phyloP scores from a whole-genome alignment of 2,113 vertebrate species.

The Rhinolophus ferrumequinum region DNA sequence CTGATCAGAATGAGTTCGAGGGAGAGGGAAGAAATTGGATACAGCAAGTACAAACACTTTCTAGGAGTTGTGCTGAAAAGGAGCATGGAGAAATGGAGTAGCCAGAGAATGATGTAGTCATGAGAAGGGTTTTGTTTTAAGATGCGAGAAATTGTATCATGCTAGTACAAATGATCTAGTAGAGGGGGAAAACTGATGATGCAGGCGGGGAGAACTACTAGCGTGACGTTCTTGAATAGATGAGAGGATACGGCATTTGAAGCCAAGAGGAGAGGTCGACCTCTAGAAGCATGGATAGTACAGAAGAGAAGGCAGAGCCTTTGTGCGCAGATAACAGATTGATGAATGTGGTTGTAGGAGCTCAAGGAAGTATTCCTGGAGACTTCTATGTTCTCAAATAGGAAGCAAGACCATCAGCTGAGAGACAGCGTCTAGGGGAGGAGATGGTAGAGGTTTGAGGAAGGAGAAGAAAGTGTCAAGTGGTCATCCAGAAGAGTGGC shows the following conservation, averaged over 20 bases:
- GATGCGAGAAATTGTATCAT: not conserved
- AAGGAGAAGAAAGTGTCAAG: not conserved
- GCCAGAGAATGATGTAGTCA: not conserved
- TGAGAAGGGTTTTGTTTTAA: not conserved
- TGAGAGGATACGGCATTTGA: not conserved
- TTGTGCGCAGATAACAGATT: not conserved
- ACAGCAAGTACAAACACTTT: not conserved
- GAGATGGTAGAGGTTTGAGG: not conserved
- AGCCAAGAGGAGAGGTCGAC: not conserved
- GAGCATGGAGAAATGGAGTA: not conserved
- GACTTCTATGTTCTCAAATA: not conserved
- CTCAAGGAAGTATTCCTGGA: not conserved
- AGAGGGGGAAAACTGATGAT: not conserved
- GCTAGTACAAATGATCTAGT: not conserved
- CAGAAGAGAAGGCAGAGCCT: not conserved
- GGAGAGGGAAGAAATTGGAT: not conserved
- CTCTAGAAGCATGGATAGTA: not conserved
- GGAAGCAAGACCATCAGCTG: not conserved
- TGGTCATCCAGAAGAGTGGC: not conserved
- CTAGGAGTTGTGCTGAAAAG: not conserved
- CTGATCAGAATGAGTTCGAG: not conserved
- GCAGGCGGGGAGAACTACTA: not conserved
- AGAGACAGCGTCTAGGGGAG: not conserved
- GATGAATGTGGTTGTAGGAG: not conserved
- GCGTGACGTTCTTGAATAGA: not conserved